phyloP scores from a whole-genome alignment of 2,888 invertebrate genomes.

The Lordiphosa fenestrarum region DNA sequence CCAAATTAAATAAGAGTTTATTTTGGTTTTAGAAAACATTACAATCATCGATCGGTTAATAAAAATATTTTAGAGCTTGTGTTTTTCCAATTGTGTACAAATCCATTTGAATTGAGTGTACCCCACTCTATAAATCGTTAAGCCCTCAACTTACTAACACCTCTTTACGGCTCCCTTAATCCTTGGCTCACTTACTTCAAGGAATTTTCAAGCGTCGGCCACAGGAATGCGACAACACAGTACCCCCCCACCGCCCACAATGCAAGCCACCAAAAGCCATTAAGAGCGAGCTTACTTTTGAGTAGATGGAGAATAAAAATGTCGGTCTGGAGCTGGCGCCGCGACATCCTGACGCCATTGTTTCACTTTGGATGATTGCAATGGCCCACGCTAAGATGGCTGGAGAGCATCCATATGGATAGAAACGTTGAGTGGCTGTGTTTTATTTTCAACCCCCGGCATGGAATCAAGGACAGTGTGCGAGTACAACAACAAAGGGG shows the following conservation, averaged over 20 bases:
- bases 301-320: constrained; percentile 8
- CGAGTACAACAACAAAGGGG: constrained; percentile 17
- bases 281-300: constrained; percentile 35
- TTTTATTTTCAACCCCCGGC: constrained; percentile 42
- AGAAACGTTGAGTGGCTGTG: constrained; percentile 41
- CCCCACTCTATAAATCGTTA: no score
- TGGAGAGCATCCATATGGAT: constrained; percentile 46
- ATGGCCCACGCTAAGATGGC: constrained; percentile 2
- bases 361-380: constrained; percentile 43
- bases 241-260: constrained; percentile 23
- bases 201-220: no score
- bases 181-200: constrained; percentile 1
- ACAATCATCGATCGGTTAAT: no score
- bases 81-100: no score
- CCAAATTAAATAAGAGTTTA: no score
- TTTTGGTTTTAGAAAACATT: no score
- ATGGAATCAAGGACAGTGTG: constrained; percentile 57
- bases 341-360: constrained; percentile 64
- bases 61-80: no score
- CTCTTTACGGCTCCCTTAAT: constrained; percentile 6
- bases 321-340: constrained; percentile 51
- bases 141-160: no score
- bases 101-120: no score
- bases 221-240: no score
- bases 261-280: constrained; percentile 52